Percentiles rank a stretch among this genome's conserved stretches.
phyloP scores from a whole-genome alignment of 2,888 invertebrate species.

The Malacosoma neustria region DNA sequence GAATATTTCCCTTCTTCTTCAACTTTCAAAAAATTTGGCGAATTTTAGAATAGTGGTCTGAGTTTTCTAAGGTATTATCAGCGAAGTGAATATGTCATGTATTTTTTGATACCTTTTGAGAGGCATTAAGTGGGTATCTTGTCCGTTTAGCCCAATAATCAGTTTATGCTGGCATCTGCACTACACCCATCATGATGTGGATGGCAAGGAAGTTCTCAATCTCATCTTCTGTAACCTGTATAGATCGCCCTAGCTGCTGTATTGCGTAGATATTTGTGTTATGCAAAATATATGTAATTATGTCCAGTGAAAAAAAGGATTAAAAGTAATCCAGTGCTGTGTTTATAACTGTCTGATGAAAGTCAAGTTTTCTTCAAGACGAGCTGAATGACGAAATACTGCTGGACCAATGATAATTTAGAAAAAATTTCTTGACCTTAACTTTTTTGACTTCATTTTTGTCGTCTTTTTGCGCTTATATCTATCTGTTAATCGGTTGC shows the following conservation, averaged over 20 bases:
- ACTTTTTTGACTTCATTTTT: conserved; percentile 10
- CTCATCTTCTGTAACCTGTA: too few relatives aligned
- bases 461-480: conserved; percentile 10
- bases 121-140: conserved; percentile 4
- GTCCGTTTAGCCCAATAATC: conserved; percentile 6
- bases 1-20: conserved; percentile 2
- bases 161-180: conserved; percentile 5
- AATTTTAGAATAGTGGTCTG: conserved; percentile 5
- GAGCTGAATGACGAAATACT: too few relatives aligned
- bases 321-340: too few relatives aligned
- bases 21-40: conserved; percentile 4
- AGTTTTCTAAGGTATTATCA: conserved; percentile 1
- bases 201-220: conserved; percentile 13
- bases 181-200: conserved; percentile 9
- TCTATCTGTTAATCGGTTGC: conserved; percentile 7
- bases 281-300: too few relatives aligned
- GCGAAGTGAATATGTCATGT: conserved; percentile 5
- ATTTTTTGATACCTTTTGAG: too few relatives aligned
- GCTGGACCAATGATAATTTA: too few relatives aligned
- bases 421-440: conserved; percentile 8
- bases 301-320: too few relatives aligned
- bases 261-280: too few relatives aligned
- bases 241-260: too few relatives aligned
- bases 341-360: too few relatives aligned
- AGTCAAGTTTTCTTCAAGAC: too few relatives aligned